Conservation (phyloP, 92 coral and sea anemone genomes). For the Porites divaricata region DNA sequence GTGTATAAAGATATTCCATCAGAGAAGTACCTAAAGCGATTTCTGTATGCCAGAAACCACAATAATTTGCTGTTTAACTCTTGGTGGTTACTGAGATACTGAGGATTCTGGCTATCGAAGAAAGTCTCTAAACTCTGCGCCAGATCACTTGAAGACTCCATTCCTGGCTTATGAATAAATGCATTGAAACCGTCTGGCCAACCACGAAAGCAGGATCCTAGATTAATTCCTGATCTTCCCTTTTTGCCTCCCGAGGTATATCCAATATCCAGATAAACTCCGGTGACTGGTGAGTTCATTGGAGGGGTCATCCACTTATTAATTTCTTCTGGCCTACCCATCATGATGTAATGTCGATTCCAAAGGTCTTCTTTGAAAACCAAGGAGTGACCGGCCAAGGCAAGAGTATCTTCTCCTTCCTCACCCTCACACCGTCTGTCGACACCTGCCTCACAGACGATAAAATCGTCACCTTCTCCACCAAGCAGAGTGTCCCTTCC, state of each 20-base stretch:
- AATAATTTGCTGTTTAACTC: slow-evolving; percentile 10
- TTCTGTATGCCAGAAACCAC: slow-evolving; percentile 27
- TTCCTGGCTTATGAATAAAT: slow-evolving; percentile 31
- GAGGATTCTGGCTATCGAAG: slow-evolving; percentile 6
- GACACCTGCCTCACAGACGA: slow-evolving; percentile 18
- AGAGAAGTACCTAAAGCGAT: slow-evolving; percentile 1
- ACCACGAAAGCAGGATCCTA: slow-evolving; percentile 32
- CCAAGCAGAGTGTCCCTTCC: slow-evolving; percentile 35
- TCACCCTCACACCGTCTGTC: slow-evolving; percentile 14
- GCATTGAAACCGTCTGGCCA: slow-evolving; percentile 34
- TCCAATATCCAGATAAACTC: slow-evolving; percentile 38
- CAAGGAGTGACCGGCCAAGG: slow-evolving; percentile 17
- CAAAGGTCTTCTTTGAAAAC: slow-evolving; percentile 1
- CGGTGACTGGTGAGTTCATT: slow-evolving; percentile 8
- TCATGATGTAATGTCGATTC: neutral
- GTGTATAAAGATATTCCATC: slow-evolving; percentile 31
- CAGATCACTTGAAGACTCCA: neutral
- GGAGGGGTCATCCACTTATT: slow-evolving; percentile 9
- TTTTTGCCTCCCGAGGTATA: slow-evolving; percentile 7
- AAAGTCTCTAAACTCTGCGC: neutral
- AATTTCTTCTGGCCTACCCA: slow-evolving; percentile 25
- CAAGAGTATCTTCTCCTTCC: slow-evolving; percentile 25
- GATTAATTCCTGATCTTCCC: slow-evolving; percentile 20
- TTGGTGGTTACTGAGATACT: neutral
- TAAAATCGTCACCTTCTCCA: slow-evolving; percentile 28